Percentiles rank a stretch among this genome's conserved stretches.
Conservation (phyloP, 2,888 invertebrate species). For the Lysandra coridon region DNA sequence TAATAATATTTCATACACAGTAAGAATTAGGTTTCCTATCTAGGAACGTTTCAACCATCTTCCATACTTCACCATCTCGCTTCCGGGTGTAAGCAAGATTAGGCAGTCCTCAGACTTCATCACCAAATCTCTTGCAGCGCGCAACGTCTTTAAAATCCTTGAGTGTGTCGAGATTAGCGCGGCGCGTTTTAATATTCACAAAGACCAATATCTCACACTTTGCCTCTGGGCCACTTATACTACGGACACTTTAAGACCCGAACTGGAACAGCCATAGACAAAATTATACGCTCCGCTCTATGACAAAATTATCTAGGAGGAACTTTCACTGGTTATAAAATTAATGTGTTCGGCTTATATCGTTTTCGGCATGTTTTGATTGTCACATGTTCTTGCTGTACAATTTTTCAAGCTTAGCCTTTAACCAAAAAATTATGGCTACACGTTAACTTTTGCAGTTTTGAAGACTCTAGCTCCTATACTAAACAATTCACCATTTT, state of each 20-base stretch:
- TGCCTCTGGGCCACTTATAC: not conserved
- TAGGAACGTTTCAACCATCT: not conserved
- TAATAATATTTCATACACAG: too few species aligned
- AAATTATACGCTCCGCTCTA: not conserved
- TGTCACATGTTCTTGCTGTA: too few species aligned
- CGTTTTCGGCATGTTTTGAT: too few species aligned
- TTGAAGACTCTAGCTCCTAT: too few species aligned
- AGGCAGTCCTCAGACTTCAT: conserved; percentile 11
- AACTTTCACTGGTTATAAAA: not conserved
- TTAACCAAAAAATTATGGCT: too few species aligned
- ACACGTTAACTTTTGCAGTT: too few species aligned
- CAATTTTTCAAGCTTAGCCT: too few species aligned
- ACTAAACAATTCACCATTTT: too few species aligned
- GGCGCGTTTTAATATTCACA: conserved; percentile 15
- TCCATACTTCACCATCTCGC: not conserved
- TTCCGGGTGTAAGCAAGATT: not conserved
- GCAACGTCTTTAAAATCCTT: conserved; percentile 14
- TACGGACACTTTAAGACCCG: not conserved
- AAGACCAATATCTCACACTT: conserved; percentile 9
- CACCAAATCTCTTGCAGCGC: not conserved
- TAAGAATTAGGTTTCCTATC: too few species aligned
- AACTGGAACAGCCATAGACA: conserved; percentile 3
- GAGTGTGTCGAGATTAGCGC: conserved; percentile 14
- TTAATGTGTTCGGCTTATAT: too few species aligned
- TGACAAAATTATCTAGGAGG: not conserved